Conservation (phyloP, 1,140 invertebrate genomes). For the Lutraria rhynchaena region DNA sequence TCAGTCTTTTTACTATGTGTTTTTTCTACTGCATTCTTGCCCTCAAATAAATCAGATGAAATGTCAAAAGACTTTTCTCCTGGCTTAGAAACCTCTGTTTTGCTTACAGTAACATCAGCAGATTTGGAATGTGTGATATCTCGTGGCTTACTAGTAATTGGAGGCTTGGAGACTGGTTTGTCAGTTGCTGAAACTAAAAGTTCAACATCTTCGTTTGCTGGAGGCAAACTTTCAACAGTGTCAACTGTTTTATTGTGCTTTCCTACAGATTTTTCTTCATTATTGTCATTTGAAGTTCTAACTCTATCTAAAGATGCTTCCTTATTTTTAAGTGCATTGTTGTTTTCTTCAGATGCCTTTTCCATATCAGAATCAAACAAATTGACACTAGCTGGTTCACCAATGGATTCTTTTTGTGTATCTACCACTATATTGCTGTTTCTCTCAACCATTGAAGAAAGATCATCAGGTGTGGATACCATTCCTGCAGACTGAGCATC, state of each 20-base stretch:
- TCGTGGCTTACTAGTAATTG: background rate
- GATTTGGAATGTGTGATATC: background rate
- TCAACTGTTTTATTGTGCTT: no score
- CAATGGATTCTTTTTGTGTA: no score
- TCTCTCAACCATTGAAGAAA: constrained; percentile 36
- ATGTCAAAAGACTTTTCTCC: background rate
- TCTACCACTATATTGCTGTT: constrained; percentile 9
- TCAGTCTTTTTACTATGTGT: background rate
- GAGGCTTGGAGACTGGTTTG: background rate
- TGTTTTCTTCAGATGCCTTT: no score
- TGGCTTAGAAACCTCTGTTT: background rate
- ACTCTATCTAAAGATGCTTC: no score
- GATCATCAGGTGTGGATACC: constrained; percentile 39
- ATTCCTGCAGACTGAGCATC: constrained; percentile 38
- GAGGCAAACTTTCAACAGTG: no score
- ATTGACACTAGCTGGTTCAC: no score
- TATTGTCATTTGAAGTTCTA: no score
- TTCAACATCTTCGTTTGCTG: background rate
- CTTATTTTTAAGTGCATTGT: no score
- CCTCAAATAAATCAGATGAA: background rate
- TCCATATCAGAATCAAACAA: no score
- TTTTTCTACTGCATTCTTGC: background rate
- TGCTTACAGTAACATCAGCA: no score
- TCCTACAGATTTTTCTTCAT: no score
- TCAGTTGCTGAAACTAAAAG: background rate